phyloP scores from a whole-genome alignment of 2,888 invertebrate genomes.

The Lutraria lutraria region DNA sequence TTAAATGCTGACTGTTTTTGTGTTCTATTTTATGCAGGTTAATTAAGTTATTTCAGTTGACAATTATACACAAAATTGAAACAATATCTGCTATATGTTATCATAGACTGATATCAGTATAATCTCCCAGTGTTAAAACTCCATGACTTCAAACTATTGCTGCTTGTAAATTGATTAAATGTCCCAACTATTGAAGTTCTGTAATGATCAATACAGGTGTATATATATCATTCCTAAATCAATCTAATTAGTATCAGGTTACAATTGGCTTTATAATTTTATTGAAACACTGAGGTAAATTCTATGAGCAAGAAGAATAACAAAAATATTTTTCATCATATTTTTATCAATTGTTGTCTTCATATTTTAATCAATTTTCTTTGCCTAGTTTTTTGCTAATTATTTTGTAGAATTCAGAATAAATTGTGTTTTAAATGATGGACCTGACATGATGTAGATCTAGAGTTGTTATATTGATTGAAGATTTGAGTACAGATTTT shows the following conservation, averaged over 20 bases:
- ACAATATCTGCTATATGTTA: neutral
- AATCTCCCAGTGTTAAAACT: conserved; percentile 12
- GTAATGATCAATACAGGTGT: conserved; percentile 14
- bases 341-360: neutral
- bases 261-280: neutral
- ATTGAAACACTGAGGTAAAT: neutral
- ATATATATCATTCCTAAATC: neutral
- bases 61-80: neutral
- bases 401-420: neutral
- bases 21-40: conserved; percentile 5
- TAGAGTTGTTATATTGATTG: neutral
- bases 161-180: conserved; percentile 21
- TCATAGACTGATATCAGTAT: neutral
- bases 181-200: neutral
- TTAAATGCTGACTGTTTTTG: neutral
- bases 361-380: neutral
- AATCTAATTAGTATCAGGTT: conserved; percentile 22
- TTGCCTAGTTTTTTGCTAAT: neutral
- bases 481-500: neutral
- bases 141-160: neutral
- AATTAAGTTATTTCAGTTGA: neutral
- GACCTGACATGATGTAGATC: neutral
- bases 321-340: neutral
- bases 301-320: too few relatives aligned
- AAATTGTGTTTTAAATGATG: neutral